A percentile compares a stretch with the other conserved stretches of the same genome.
phyloP scores from a whole-genome alignment of 2,797 vertebrate species.

The Oreochromis grahami region DNA sequence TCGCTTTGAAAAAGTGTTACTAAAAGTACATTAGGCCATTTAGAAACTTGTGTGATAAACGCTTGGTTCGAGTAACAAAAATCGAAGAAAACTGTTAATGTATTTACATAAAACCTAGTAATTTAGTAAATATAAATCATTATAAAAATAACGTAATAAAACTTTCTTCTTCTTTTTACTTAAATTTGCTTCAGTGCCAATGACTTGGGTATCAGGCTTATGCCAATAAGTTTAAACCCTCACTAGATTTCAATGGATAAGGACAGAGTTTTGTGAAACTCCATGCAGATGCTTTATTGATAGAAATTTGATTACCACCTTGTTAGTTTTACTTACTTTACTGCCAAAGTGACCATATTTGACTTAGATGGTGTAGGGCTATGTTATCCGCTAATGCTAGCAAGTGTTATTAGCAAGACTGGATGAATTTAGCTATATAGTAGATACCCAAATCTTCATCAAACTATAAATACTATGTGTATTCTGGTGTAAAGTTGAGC shows the following conservation, averaged over 20 bases:
- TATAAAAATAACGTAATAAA: neutral
- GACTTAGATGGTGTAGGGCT: neutral
- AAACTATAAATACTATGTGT: neutral
- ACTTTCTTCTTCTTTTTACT: neutral
- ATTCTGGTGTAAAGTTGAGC: neutral
- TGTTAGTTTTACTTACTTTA: neutral
- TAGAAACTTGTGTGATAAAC: neutral
- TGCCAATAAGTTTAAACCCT: neutral
- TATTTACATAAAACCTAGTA: neutral
- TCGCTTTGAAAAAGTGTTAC: neutral
- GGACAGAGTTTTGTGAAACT: neutral
- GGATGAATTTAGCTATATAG: neutral
- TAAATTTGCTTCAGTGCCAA: neutral
- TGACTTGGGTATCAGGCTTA: neutral
- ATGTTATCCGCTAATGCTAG: neutral
- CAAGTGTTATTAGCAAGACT: neutral
- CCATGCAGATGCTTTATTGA: fast-evolving
- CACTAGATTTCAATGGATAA: neutral
- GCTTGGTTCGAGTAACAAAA: neutral
- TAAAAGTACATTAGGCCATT: neutral
- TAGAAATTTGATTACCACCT: neutral
- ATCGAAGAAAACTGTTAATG: neutral
- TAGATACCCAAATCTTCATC: neutral
- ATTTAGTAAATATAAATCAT: neutral
- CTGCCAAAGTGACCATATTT: neutral